Conservation (phyloP, 2,888 invertebrate genomes). For the Laothoe populi region DNA sequence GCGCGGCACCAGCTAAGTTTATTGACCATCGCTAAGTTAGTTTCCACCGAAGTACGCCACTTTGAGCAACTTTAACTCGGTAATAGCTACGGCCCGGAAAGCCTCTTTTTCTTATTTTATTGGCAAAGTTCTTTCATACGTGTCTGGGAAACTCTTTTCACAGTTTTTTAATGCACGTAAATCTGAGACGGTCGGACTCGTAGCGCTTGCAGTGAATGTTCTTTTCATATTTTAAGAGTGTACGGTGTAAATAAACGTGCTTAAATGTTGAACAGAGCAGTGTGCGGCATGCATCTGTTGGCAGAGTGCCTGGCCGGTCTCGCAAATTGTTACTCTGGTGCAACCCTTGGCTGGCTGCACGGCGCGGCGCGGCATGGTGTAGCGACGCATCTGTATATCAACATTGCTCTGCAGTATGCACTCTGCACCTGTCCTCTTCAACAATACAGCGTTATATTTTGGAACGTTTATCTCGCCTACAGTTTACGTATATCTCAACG, state of each 20-base stretch:
- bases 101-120: conserved; percentile 76
- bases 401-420: conserved; percentile 37
- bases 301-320: conserved; percentile 68
- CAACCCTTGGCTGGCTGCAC: conserved; percentile 40
- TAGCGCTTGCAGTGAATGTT: conserved; percentile 36
- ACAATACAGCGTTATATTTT: conserved; percentile 55
- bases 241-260: conserved; percentile 46
- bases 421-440: conserved; percentile 48
- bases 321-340: conserved; percentile 53
- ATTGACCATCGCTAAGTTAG: conserved; percentile 74
- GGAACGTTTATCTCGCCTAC: conserved; percentile 49
- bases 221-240: conserved; percentile 46
- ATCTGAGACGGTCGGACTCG: conserved; percentile 6
- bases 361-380: too few relatives aligned
- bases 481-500: conserved; percentile 7
- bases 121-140: conserved; percentile 78
- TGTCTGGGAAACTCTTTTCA: conserved; percentile 66
- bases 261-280: conserved; percentile 42
- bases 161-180: conserved; percentile 40
- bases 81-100: conserved; percentile 70
- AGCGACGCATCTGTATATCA: conserved; percentile 47
- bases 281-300: conserved; percentile 58
- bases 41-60: conserved; percentile 65
- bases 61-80: conserved; percentile 76
- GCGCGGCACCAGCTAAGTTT: conserved; percentile 64